Evolutionary conservation across 2,113 vertebrate genomes (phyloP), one percentile per base, ranked within the genome.

Genomic region (Oncorhynchus masou): DNA sequence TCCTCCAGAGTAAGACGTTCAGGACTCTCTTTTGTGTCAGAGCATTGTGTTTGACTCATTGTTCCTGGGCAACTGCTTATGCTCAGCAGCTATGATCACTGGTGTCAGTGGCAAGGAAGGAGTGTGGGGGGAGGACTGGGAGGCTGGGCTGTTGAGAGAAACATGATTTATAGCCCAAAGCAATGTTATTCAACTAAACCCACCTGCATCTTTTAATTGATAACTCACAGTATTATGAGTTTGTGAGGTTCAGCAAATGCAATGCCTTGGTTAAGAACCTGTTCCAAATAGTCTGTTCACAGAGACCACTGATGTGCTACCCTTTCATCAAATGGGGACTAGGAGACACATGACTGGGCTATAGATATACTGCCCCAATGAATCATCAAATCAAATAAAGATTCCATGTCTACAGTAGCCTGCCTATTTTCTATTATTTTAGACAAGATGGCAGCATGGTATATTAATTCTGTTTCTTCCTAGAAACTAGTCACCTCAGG

Each of bases 401-500:
- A 45, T 45, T 45, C 9, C n/a, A 24, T 22, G 20, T 54, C 1
- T 54, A 54, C 3, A 19, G 3, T 25, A 67, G 65, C 22, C 27
- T 67, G 15, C 25, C 39, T 29, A 25, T 34, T 31, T 13, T 20
- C 25, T 15, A 34, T 45, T 68, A 9, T 68, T 68, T 34, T 27
- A n/a, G 51, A 54, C 13, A 13, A 68, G 67, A 29, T 20, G 25
- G 16, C 34, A 24, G 34, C 3, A 5, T 24, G 45, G 7, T 9
- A 6, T 70, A 13, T 70, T 20, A 3, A 45, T n/a, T 67, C 1
- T 5, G 68, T 72, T 69, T 29, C 48, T 31, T 24, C 13, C 27
- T n/a, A 19, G n/a, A 66, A 75, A 39, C 74, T 68, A 84, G 79
- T 80, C 82, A 87, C 91, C 93, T 92, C 90, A 91, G 88, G 93